Percentiles rank a stretch among this genome's conserved stretches.
Evolutionary conservation across 2,113 vertebrate species (phyloP).

Genomic region (Xenus cinereus): DNA sequence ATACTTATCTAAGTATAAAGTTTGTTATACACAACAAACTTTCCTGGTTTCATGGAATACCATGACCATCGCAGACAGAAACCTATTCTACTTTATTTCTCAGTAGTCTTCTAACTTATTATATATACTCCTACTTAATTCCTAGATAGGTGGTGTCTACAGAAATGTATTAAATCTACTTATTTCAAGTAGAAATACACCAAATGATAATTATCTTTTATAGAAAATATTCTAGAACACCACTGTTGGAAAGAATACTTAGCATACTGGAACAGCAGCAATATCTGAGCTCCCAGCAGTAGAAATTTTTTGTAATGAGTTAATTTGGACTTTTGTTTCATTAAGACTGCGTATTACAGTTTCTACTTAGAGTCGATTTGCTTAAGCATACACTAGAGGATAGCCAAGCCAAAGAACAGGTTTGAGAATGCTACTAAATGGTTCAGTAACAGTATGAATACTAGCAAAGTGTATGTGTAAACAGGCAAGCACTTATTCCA

Average conservation of each 20-base stretch:
- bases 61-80: not conserved
- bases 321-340: not conserved
- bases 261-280: not conserved
- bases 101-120: not conserved
- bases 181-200: not conserved
- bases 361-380: slow-evolving; percentile 2
- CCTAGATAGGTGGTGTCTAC: accelerated
- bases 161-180: not conserved
- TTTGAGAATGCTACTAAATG: not conserved
- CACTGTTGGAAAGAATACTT: not conserved
- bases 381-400: not conserved
- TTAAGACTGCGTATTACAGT: not conserved
- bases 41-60: not conserved
- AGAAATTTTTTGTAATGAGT: not conserved
- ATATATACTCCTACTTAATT: not conserved
- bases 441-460: not conserved
- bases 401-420: not conserved
- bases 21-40: not conserved
- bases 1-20: not conserved
- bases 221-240: not conserved
- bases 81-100: not conserved
- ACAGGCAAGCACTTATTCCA: not conserved
- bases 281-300: not conserved
- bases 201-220: not conserved
- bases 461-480: not conserved